Evolutionary conservation across 1,140 invertebrate genomes (phyloP).

Genomic region (Leptinotarsa lineolata): DNA sequence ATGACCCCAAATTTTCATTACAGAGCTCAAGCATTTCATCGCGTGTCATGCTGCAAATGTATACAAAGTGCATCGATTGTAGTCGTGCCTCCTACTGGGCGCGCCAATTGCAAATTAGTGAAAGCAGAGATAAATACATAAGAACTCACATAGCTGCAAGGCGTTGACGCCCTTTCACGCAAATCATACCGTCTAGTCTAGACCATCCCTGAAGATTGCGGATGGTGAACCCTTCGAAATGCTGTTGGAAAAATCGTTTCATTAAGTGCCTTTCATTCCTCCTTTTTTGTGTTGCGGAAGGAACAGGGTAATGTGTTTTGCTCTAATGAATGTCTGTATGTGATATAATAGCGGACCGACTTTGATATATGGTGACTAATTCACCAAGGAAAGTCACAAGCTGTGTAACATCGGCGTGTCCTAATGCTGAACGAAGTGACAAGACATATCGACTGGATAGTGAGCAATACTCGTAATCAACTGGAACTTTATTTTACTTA

Average conservation of each 20-base stretch:
- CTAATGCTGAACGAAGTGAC: too few relatives aligned
- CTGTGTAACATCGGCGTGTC: too few relatives aligned
- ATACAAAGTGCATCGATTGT: not conserved
- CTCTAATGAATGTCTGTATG: too few relatives aligned
- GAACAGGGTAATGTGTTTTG: too few relatives aligned
- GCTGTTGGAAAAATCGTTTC: not conserved
- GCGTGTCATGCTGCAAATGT: not conserved
- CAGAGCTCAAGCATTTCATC: not conserved
- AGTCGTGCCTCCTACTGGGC: not conserved
- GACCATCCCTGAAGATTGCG: not conserved
- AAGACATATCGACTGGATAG: too few relatives aligned
- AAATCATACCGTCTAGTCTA: not conserved
- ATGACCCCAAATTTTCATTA: not conserved
- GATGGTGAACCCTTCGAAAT: not conserved
- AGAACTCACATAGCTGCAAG: not conserved
- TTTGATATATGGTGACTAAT: too few relatives aligned
- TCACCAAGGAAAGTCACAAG: too few relatives aligned
- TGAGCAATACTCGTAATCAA: too few relatives aligned
- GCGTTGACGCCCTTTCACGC: not conserved
- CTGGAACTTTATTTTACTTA: too few relatives aligned
- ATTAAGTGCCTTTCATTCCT: not conserved
- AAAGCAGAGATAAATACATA: constrained; percentile 1
- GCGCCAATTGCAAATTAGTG: constrained; percentile 4
- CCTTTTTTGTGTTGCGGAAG: not conserved
- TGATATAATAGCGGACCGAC: too few relatives aligned